A percentile compares a stretch with the other conserved stretches of the same genome.
These are phyloP conservation scores for Callyntrura guangdongensis DNA, from an alignment of 2,888 invertebrate species.

Conservation along the genomic window DNA sequence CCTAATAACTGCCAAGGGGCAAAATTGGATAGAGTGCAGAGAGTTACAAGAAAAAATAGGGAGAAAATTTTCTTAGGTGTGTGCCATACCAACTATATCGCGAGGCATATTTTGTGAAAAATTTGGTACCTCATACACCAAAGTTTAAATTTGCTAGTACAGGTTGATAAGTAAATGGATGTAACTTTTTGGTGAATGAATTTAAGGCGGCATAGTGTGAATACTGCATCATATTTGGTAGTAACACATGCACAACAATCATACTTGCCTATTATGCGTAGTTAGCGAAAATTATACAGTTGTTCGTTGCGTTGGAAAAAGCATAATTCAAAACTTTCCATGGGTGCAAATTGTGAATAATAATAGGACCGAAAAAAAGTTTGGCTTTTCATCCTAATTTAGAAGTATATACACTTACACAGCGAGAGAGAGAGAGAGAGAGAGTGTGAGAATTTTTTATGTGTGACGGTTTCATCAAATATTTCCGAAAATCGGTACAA, in stretches of 20 bases:
- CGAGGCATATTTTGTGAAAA: no score
- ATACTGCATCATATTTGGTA: background rate
- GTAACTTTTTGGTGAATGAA: background rate
- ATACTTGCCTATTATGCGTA: background rate
- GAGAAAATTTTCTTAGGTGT: no score
- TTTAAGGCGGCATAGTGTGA: background rate
- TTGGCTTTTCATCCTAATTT: background rate
- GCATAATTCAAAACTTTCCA: conserved; percentile 36
- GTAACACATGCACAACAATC: background rate
- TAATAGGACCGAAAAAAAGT: background rate
- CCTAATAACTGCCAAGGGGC: no score
- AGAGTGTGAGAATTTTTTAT: no score
- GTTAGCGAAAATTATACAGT: conserved; percentile 30
- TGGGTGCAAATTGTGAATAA: conserved; percentile 27
- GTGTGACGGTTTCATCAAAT: background rate
- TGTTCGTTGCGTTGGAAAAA: background rate
- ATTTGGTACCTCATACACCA: no score
- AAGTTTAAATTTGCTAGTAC: no score
- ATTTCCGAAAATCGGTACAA: background rate
- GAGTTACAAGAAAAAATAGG: no score
- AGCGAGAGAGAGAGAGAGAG: no score
- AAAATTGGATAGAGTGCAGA: background rate
- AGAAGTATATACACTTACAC: background rate
- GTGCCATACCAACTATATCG: no score
- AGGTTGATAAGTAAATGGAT: background rate